Base-by-base conservation (phyloP, 2,888 invertebrate species). In the Papilio protenor region DNA sequence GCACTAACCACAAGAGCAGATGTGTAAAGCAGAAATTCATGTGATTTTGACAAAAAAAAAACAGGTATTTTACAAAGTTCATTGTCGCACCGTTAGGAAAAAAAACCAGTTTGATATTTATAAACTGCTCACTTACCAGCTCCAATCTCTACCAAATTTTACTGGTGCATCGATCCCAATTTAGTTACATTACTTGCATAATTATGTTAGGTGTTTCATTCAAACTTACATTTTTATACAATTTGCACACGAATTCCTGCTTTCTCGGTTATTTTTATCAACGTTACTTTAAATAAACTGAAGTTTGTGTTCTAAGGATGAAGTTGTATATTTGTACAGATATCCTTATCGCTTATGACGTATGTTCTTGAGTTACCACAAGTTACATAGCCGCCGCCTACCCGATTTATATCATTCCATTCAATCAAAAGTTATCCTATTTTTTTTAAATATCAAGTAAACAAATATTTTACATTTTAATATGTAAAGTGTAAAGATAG, bases 41-140 rank as follows among this genome's bases (percentile, higher is more conserved):
- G 18, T 40, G 40, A 40, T 40, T 2, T n/a, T 66, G 12, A 18
- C 40, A 10, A 66, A 40, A 27, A 40, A 27, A n/a, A 64, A 33
- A 21, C 45, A 45, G 4, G 45, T 45, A 69, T 45, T 1, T 64
- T 40, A 21, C 18, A 33, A 21, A 69, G 66, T n/a, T 40, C 66
- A 45, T 45, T 14, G 45, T 12, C 66, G 8, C n/a, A 45, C 11
- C 66, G n/a, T 69, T 45, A 69, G 12, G n/a, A 45, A 69, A n/a
- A n/a, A 11, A 69, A 69, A 69, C 66, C 40, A 69, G 66, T 69
- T 69, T 69, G 45, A 69, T 69, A 69, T 45, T 69, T 45, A 45
- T 45, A 69, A 66, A 21, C 45, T 11, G 11, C 12, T 14, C 66
- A 45, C 45, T 12, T 3, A 21, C 66, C 40, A 21, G 45, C 45